These are phyloP conservation scores for Scaptodrosophila latifasciaeformis DNA, from an alignment of 2,888 invertebrate species.

Conservation along the genomic window DNA sequence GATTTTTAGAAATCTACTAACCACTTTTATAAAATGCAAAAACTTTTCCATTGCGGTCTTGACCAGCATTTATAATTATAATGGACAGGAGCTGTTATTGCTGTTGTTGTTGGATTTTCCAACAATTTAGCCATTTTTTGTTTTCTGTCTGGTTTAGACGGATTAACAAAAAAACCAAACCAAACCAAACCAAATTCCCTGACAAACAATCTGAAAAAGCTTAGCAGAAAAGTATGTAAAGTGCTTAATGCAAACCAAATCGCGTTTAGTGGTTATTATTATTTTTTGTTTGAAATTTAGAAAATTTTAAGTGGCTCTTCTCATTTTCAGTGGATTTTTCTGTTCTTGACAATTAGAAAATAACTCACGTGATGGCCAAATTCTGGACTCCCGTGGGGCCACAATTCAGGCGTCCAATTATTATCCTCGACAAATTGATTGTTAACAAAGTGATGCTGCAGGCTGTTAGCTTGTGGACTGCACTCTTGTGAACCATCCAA, in stretches of 20 bases:
- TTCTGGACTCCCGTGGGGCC: neutral
- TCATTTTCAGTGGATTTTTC: neutral
- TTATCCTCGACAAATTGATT: constrained; percentile 33
- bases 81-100: neutral
- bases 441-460: constrained; percentile 15
- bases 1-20: too few relatives aligned
- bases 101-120: neutral
- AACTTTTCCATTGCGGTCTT: neutral
- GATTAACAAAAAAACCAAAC: neutral
- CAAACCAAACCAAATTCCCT: neutral
- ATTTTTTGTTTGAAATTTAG: neutral
- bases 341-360: neutral
- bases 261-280: neutral
- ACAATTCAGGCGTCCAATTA: neutral
- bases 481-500: constrained; percentile 19
- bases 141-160: neutral
- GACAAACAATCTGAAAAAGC: too few relatives aligned
- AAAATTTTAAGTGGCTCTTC: neutral
- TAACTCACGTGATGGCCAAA: neutral
- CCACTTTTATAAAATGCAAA: too few relatives aligned
- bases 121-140: too few relatives aligned
- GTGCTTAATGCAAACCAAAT: neutral
- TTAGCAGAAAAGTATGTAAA: neutral
- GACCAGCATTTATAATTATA: neutral
- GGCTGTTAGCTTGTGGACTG: too few relatives aligned